phyloP scores from a whole-genome alignment of 2,888 invertebrate species.

The Cantharis flavilabris region DNA sequence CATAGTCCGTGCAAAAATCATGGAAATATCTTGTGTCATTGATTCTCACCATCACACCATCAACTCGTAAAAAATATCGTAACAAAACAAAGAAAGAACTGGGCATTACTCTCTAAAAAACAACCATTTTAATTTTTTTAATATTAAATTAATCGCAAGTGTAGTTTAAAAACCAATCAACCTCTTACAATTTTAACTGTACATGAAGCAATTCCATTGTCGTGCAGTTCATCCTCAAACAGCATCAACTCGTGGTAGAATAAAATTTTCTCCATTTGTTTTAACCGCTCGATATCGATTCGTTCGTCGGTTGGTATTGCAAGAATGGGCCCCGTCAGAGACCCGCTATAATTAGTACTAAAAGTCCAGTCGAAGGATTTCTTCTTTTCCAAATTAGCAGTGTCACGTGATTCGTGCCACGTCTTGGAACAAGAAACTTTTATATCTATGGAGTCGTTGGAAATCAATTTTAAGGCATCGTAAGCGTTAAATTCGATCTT shows the following conservation, averaged over 20 bases:
- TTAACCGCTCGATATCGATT: slow-evolving; percentile 87
- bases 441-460: slow-evolving; percentile 71
- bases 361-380: slow-evolving; percentile 98
- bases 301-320: slow-evolving; percentile 70
- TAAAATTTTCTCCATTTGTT: slow-evolving; percentile 86
- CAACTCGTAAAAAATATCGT: slow-evolving; percentile 92
- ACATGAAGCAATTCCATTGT: slow-evolving; percentile 91
- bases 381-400: slow-evolving; percentile 70
- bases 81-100: slow-evolving; percentile 87
- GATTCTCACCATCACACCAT: slow-evolving; percentile 85
- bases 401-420: slow-evolving; percentile 89
- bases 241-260: slow-evolving; percentile 93
- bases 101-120: slow-evolving; percentile 90
- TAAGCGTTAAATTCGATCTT: slow-evolving; percentile 84
- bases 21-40: slow-evolving; percentile 89
- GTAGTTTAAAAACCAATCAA: background rate
- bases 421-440: slow-evolving; percentile 89
- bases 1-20: slow-evolving; percentile 74
- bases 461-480: slow-evolving; percentile 85
- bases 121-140: background rate
- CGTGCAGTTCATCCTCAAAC: slow-evolving; percentile 98
- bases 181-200: slow-evolving; percentile 89
- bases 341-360: slow-evolving; percentile 89
- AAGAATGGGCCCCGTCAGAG: slow-evolving; percentile 64
- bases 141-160: no score